phyloP scores from a whole-genome alignment of 2,797 vertebrate genomes.

The Coregonus ussuriensis region DNA sequence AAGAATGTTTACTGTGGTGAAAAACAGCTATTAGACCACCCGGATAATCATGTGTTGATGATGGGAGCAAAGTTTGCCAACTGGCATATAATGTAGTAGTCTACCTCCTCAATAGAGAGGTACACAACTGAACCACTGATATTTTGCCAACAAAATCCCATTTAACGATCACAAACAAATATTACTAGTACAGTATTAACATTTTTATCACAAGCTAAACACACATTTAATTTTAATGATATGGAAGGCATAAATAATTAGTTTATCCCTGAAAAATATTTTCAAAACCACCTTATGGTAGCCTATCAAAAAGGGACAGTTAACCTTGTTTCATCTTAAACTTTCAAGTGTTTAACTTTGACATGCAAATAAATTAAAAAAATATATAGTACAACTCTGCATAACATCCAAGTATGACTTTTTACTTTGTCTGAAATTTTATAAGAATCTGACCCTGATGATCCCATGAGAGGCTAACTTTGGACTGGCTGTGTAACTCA shows the following conservation, averaged over 20 bases:
- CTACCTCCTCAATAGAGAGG: neutral
- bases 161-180: constrained; percentile 41
- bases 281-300: neutral
- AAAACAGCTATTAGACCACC: constrained; percentile 38
- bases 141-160: constrained; percentile 18
- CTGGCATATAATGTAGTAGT: constrained; percentile 24
- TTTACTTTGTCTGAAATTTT: neutral
- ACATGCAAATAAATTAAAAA: neutral
- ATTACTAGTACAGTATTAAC: constrained; percentile 21
- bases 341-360: neutral
- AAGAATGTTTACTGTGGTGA: constrained; percentile 32
- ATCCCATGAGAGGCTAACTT: neutral
- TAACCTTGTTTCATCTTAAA: neutral
- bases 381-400: neutral
- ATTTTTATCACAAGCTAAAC: constrained; percentile 39
- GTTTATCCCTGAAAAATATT: neutral
- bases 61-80: constrained; percentile 33
- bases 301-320: neutral
- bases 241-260: neutral
- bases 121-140: constrained; percentile 19
- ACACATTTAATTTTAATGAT: constrained; percentile 36
- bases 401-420: neutral
- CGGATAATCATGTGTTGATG: constrained; percentile 28
- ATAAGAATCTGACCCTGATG: neutral
- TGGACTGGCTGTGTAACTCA: neutral